Base-by-base conservation (phyloP, 1,140 invertebrate genomes). In the Batillaria attramentaria region DNA sequence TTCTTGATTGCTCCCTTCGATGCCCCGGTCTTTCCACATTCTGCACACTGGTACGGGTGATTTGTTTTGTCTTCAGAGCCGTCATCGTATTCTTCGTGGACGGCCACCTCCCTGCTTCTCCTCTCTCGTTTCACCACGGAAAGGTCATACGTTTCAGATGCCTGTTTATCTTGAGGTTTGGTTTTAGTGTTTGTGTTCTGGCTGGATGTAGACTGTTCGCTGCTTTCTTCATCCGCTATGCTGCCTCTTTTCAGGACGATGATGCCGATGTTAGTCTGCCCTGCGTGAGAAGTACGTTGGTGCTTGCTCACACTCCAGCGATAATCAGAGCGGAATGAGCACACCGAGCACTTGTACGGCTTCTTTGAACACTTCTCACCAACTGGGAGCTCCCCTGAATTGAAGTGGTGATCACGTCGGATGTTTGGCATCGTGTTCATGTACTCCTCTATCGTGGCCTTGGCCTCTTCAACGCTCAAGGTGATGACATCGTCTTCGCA, bases 231-330 rank as follows among this genome's bases (percentile, higher is more conserved):
- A n/a, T n/a, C n/a, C n/a, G n/a, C n/a, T n/a, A n/a, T n/a, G n/a
- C n/a, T n/a, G n/a, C n/a, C n/a, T n/a, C n/a, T n/a, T n/a, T n/a
- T n/a, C n/a, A n/a, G n/a, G 39, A 72, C 66, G 13, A 97, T 95
- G 90, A 94, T 94, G 33, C 91, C 54, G 37, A 75, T 91, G 5
- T 87, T 87, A 75, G 95, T 94, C 89, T 97, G 95, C 54, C 94
- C 94, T 75, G 93, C 93, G 92, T 97, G 96, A 77, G 95, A 92
- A 24, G 94, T 94, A 5, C 81, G 81, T 77, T 98, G 98, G 90
- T 98, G 97, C 92, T 98, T 98, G 60, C 96, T 97, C 79, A 99
- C 97, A 91, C 97, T 96, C 96, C 96, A 98, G 81, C 96, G 93
- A 76, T 79, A 85, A 41, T 84, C 82, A 3, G 87, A 89, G 82